Base-by-base conservation (phyloP, 2,888 invertebrate genomes). In the Tiphia femorata region DNA sequence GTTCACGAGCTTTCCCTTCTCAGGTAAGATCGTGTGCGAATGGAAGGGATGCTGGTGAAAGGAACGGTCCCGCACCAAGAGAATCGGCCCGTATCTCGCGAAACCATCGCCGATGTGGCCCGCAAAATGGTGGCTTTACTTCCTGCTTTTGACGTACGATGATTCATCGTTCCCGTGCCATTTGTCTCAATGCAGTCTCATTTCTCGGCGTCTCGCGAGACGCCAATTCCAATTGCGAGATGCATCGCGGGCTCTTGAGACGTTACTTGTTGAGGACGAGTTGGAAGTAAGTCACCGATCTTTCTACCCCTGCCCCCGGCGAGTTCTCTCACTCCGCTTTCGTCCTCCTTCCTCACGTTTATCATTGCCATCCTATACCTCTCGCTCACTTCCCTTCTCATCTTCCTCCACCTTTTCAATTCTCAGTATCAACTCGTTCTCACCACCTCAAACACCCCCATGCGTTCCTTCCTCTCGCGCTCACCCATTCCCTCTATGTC, bases 181-280 rank as follows among this genome's bases (percentile, higher is more conserved):
- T 78, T 78, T 78, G 74, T 76, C 78, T 76, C 76, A 73, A 73
- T 78, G 72, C 70, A 64, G 71, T 56, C 70, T 71, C 72, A 70
- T 73, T 70, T 76, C 58, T 61, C 40, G 53, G 64, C 64, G 67
- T 69, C 75, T 66, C 70, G 61, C 42, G 68, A 70, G 70, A 73
- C 68, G 71, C 68, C 72, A 70, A 75, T 77, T 70, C 70, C 71
- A 77, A 75, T 75, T 62, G 66, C 64, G 53, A 66, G 58, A 70
- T 66, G 69, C 68, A 73, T 70, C 65, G 62, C 21, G 50, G 47
- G 50, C 67, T 59, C 58, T 51, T 44, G 65, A 60, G 64, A 61
- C 60, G n/a, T 47, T 51, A 57, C 42, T 42, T 42, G 27, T 25
- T 54, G 47, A 27, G 35, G 12, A n/a, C 46, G 42, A 63, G 49